phyloP scores from a whole-genome alignment of 2,888 invertebrate genomes.

The Phytoseiulus persimilis region DNA sequence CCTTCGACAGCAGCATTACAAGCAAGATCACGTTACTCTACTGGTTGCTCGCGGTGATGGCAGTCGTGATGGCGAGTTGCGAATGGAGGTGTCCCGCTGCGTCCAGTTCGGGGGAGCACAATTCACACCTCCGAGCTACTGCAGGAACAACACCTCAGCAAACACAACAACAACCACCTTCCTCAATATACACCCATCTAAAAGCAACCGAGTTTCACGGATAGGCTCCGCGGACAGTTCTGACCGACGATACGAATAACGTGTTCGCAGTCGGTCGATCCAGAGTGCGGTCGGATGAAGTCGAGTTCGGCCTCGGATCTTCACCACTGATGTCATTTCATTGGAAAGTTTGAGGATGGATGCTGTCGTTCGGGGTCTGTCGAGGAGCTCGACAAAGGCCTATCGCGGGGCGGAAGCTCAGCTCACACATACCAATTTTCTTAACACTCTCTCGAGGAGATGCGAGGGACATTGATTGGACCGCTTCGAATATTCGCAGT shows the following conservation, averaged over 20 bases:
- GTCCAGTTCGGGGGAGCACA: neutral
- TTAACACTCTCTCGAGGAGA: neutral
- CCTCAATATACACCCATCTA: neutral
- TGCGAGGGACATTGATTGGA: neutral
- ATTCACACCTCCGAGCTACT: neutral
- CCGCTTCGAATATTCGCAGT: neutral
- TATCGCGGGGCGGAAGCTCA: neutral
- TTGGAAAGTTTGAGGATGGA: neutral
- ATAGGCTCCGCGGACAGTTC: neutral
- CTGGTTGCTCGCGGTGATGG: neutral
- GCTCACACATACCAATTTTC: neutral
- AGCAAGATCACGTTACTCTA: neutral
- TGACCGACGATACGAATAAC: neutral
- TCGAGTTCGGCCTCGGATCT: too few species aligned
- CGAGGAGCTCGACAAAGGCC: neutral
- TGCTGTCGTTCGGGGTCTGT: neutral
- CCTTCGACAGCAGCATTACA: neutral
- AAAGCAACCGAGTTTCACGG: neutral
- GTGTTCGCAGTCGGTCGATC: neutral
- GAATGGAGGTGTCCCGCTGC: neutral
- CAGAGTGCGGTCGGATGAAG: too few species aligned
- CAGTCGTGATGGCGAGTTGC: neutral
- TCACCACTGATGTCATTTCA: neutral
- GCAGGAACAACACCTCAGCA: neutral
- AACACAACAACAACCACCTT: neutral